Conservation (phyloP, 2,113 vertebrate species). For the Hylia prasina region DNA sequence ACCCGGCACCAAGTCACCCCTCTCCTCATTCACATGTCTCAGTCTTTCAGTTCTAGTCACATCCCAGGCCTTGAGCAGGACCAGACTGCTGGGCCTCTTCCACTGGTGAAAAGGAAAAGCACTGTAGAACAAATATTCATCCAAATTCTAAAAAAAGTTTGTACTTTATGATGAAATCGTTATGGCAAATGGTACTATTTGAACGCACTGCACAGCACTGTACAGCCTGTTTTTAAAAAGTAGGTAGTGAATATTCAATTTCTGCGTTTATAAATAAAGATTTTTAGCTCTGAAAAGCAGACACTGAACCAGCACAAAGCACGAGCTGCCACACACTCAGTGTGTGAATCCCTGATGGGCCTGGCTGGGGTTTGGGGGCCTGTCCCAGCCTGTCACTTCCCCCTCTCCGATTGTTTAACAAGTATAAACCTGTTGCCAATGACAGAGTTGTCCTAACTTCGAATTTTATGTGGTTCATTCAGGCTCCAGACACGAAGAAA, state of each 20-base stretch:
- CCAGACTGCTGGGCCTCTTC: neutral
- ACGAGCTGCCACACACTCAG: constrained; percentile 47
- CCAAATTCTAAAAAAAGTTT: neutral
- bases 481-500: constrained; percentile 22
- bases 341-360: neutral
- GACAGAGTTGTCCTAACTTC: neutral
- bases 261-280: constrained; percentile 61
- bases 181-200: neutral
- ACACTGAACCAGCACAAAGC: constrained; percentile 45
- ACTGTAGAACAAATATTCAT: neutral
- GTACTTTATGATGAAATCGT: neutral
- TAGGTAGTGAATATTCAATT: constrained; percentile 24
- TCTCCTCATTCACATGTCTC: neutral
- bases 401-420: constrained; percentile 14
- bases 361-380: neutral
- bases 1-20: neutral
- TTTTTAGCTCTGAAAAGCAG: constrained; percentile 20
- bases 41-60: neutral
- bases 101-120: neutral
- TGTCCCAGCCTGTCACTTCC: constrained; percentile 31
- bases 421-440: constrained; percentile 38
- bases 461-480: neutral
- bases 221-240: neutral
- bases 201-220: neutral
- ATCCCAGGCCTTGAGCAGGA: neutral